Evolutionary conservation across 2,888 invertebrate species (phyloP), one percentile per base, ranked within the genome.

Genomic region (Tetrapedia diversipes): DNA sequence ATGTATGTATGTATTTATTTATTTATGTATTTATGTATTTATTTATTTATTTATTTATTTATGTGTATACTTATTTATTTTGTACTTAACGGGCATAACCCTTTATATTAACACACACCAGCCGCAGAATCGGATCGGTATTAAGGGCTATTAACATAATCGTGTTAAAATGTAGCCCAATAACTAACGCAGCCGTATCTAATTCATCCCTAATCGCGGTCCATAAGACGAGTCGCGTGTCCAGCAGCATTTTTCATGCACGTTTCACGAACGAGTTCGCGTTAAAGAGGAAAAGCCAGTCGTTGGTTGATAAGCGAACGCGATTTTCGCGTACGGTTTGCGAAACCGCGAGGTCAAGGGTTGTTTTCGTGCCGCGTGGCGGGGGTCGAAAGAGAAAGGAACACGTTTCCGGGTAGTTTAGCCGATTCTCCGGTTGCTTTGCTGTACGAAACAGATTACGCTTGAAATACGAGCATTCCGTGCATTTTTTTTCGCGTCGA

Each of bases 261-360:
- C 14, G 32, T 45, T 45, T 45, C 22, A 7, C 2, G 1, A 22
- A 10, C 11, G 32, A 32, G 43, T 4, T 59, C n/a, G 4, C 2
- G 3, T 29, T 6, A 10, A 22, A 45, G 22, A 19, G 14, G 16
- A 60, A 60, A 29, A 45, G 49, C 43, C 27, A 8, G 1, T 10
- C 16, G 32, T 29, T 16, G 8, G 29, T 32, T 45, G 60, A 60
- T 60, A 32, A 43, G 45, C 32, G 60, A 45, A 32, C 32, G 29
- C 16, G 19, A 45, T 45, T 45, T 32, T 43, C 4, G 37, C 43
- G 39, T 29, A 59, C 19, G n/a, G n/a, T n/a, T 43, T 43, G 34
- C 16, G 41, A 43, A 59, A 8, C 32, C 32, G 45, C 45, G 45
- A 32, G n/a, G 60, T 60, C 11, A 3, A 6, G n/a, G 14, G 10